A percentile compares a stretch with the other conserved stretches of the same genome.
These are phyloP conservation scores for Syngnathus acus DNA, from an alignment of 2,797 vertebrate genomes.

Conservation along the genomic window DNA sequence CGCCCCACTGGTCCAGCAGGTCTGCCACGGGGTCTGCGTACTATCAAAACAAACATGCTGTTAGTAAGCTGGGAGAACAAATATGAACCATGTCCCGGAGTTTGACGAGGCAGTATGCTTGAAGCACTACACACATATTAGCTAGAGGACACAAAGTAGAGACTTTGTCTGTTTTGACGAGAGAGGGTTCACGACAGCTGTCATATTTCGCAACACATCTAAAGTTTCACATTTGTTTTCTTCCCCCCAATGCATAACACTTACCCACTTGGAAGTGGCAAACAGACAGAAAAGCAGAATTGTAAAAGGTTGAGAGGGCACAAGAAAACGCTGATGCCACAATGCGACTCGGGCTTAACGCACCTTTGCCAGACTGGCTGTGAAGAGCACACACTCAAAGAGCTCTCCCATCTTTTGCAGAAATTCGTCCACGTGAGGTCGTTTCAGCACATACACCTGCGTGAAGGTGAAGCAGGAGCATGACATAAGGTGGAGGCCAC, in stretches of 20 bases:
- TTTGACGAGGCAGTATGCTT: not conserved
- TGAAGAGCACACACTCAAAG: conserved; percentile 96
- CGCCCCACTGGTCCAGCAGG: conserved; percentile 92
- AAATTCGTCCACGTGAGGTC: conserved; percentile 92
- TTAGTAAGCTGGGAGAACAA: not conserved
- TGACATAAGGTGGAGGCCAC: not conserved
- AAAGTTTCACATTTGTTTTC: not conserved
- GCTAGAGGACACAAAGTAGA: conserved; percentile 1
- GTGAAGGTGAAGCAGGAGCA: conserved; percentile 11
- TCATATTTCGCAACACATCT: not conserved
- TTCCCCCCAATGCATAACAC: conserved; percentile 67
- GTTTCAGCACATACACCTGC: conserved; percentile 93
- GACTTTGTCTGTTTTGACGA: conserved; percentile 2
- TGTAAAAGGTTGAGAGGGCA: conserved; percentile 41
- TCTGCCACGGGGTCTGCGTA: conserved; percentile 96
- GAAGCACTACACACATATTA: not conserved
- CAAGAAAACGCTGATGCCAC: conserved; percentile 12
- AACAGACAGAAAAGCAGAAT: conserved; percentile 63
- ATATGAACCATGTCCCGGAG: not conserved
- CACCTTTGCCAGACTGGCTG: conserved; percentile 95
- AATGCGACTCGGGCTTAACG: not conserved
- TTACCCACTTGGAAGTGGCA: conserved; percentile 71
- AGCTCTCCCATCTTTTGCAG: conserved; percentile 95
- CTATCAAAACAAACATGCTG: conserved; percentile 51
- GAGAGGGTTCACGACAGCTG: not conserved